Conservation (phyloP, 1,140 invertebrate genomes). For the Formica selysi region DNA sequence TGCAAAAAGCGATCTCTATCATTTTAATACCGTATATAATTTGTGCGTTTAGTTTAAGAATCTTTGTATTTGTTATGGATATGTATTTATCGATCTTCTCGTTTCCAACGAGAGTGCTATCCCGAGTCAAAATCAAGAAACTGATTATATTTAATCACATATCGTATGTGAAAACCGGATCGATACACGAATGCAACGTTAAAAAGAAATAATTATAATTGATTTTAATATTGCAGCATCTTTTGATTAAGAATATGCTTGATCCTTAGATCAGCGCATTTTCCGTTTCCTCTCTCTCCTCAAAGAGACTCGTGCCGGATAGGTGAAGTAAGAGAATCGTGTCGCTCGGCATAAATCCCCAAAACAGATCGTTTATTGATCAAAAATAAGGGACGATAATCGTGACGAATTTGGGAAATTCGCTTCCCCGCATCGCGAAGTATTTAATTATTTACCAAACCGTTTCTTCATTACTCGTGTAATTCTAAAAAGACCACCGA, state of each 20-base stretch:
- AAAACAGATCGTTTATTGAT: conserved; percentile 84
- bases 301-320: background rate
- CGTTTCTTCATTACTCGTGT: conserved; percentile 77
- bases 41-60: background rate
- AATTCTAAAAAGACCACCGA: conserved; percentile 80
- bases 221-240: background rate
- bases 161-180: background rate
- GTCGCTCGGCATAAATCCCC: conserved; percentile 76
- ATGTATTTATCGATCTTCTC: background rate
- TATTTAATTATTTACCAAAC: conserved; percentile 79
- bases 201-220: conserved; percentile 52
- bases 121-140: background rate
- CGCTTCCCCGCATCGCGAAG: conserved; percentile 78
- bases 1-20: background rate
- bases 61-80: background rate
- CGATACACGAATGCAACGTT: background rate
- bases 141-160: background rate
- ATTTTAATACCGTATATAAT: background rate
- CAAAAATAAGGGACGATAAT: conserved; percentile 84
- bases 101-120: background rate
- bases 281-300: background rate
- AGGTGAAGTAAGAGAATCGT: conserved; percentile 41
- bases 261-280: background rate
- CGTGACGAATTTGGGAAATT: conserved; percentile 77
- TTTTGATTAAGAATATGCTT: background rate